phyloP scores from a whole-genome alignment of 2,888 invertebrate genomes.

The Hoplodrina blanda region DNA sequence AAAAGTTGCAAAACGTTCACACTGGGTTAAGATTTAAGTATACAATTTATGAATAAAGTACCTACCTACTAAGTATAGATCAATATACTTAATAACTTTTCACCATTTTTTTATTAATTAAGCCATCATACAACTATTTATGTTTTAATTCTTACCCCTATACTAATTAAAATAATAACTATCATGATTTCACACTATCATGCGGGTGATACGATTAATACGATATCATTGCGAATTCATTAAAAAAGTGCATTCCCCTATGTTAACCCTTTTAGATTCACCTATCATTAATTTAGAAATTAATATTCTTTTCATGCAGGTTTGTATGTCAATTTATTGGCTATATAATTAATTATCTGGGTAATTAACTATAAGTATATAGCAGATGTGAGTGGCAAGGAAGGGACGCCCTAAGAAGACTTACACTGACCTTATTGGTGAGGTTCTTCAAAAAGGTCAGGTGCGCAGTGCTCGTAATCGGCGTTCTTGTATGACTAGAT shows the following conservation, averaged over 20 bases:
- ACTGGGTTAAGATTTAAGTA: no score
- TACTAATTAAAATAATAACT: slow-evolving; percentile 20
- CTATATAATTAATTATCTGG: no score
- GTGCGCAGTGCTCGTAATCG: no score
- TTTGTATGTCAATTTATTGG: neutral
- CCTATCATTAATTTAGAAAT: neutral
- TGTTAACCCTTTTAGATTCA: slow-evolving; percentile 27
- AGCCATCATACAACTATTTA: neutral
- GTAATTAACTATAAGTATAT: no score
- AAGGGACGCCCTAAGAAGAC: no score
- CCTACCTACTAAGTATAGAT: no score
- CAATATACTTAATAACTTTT: neutral
- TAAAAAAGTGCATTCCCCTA: slow-evolving; percentile 38
- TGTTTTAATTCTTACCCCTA: slow-evolving; percentile 48
- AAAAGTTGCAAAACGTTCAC: no score
- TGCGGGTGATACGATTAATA: slow-evolving; percentile 50
- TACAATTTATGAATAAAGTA: no score
- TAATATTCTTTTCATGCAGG: neutral
- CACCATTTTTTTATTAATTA: slow-evolving; percentile 12
- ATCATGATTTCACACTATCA: slow-evolving; percentile 20
- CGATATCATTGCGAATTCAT: slow-evolving; percentile 28
- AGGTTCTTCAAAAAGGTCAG: no score
- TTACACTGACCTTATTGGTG: no score
- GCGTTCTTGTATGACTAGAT: no score
- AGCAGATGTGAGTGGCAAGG: no score